Conservation (phyloP, 2,888 invertebrate genomes). For the Caenorhabditis angaria region DNA sequence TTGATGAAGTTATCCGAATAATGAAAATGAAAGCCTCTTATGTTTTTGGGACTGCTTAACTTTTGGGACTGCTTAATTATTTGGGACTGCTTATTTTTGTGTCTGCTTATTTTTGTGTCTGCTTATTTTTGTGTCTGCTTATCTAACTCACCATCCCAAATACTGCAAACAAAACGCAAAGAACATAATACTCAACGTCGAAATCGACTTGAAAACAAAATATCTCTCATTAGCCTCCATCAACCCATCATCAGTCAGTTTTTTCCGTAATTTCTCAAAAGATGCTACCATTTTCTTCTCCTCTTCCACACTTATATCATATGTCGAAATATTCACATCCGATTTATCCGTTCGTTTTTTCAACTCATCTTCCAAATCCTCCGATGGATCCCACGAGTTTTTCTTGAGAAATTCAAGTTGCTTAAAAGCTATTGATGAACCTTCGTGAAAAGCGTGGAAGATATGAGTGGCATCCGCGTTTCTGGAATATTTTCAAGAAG, state of each 20-base stretch:
- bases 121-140: no score
- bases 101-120: no score
- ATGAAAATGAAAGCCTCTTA: no score
- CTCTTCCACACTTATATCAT: slow-evolving; percentile 65
- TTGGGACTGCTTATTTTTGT: slow-evolving; percentile 49
- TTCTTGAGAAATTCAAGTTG: slow-evolving; percentile 56
- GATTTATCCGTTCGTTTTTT: slow-evolving; percentile 49
- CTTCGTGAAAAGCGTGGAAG: slow-evolving; percentile 71
- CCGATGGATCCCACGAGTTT: slow-evolving; percentile 26
- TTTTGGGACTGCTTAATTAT: slow-evolving; percentile 43
- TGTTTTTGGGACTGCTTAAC: slow-evolving; percentile 47
- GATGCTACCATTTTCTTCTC: slow-evolving; percentile 67
- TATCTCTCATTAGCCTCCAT: slow-evolving; percentile 58
- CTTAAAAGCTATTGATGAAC: slow-evolving; percentile 65
- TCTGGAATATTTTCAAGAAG: no score
- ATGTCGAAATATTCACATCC: slow-evolving; percentile 62
- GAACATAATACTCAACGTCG: slow-evolving; percentile 52
- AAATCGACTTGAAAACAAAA: slow-evolving; percentile 56
- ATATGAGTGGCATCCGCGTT: slow-evolving; percentile 68
- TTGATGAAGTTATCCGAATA: no score
- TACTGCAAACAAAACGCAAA: slow-evolving; percentile 65
- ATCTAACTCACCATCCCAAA: slow-evolving; percentile 48
- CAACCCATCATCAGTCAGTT: slow-evolving; percentile 60
- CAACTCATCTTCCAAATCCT: slow-evolving; percentile 43
- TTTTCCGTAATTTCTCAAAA: slow-evolving; percentile 65